Base-by-base conservation (phyloP, 2,797 vertebrate species). In the Rhinogobio ventralis region DNA sequence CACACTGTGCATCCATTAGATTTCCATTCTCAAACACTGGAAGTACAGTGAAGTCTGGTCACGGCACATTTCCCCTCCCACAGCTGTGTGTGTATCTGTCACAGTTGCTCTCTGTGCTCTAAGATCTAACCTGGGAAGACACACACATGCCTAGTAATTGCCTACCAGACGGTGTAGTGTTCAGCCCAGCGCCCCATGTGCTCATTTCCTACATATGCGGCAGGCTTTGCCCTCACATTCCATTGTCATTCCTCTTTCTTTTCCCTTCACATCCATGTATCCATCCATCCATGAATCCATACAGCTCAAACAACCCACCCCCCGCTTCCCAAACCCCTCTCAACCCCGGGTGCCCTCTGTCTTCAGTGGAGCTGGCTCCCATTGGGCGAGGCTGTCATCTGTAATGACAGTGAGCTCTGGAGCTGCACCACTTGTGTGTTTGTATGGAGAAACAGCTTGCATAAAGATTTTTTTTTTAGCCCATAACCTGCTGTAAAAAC, bases 391-490 rank as follows among this genome's bases (percentile, higher is more conserved):
- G 46, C 64, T 62, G 5, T 45, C 72, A 78, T 85, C n/a, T 90
- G 82, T 87, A 87, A 86, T 86, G 81, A 86, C 78, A 84, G 39
- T 66, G 78, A 85, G 79, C 57, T 68, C 46, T 81, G 60, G 71
- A 72, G 39, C 75, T 36, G 76, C 42, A 39, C 39, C 30, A 15
- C 83, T 62, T 51, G 10, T 66, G 55, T 89, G 88, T 83, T 91
- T 84, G 85, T 88, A 85, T 82, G 81, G 81, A 89, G 89, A 92
- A 92, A 90, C 79, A 90, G 88, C 92, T 89, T 80, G 69, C 85
- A 51, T 72, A 72, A 72, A 78, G 74, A 39, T 69, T 68, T 51
- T 76, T 60, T 79, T 86, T 83, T 49, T 30, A 17, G 39, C 33
- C n/a, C 28, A 82, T 88, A 88, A 85, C 89, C 87, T 87, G 85